Base-by-base conservation (phyloP, 2,113 vertebrate genomes). In the Meriones unguiculatus region DNA sequence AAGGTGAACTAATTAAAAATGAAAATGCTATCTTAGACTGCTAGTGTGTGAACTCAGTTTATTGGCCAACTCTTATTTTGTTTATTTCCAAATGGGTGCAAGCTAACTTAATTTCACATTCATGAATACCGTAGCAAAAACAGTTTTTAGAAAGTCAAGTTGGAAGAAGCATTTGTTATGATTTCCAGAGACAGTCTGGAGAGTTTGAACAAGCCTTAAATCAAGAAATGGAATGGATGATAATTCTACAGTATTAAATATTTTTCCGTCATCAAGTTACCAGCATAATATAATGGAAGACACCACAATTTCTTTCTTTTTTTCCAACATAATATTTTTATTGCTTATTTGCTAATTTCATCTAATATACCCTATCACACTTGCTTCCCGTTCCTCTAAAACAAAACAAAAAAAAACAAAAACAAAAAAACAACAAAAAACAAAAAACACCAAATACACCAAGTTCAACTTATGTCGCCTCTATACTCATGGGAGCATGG, bases 11-110 rank as follows among this genome's bases (percentile, higher is more conserved):
- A 28, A 93, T 95, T 95, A 35, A 72, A 89, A 85, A 91, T 96
- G 73, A 93, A 95, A 95, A 94, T 69, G 32, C 13, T 18, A 75
- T 80, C 54, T 94, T 94, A 93, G 85, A 95, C 25, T 90, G 20
- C 57, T 81, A 85, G 46, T 72, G n/a, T 76, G 64, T 6, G 80
- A 87, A 89, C 65, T 94, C 1, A 65, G 67, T 93, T 46, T 41
- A 73, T 69, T 89, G 87, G 93, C 69, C 32, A n/a, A 72, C 17
- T 18, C 69, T 32, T 52, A 78, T 30, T 77, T 77, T 28, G 50
- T 52, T 77, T 77, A 25, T 50, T 77, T 77, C 25, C 14, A 78
- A 78, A 78, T 30, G 76, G 25, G 76, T 90, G 92, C 50, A 93
- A 41, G 46, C 90, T 25, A 88, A 90, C 35, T 91, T 38, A 81